Evolutionary conservation across 2,888 invertebrate species (phyloP).

Genomic region (Pasiphila rectangulata): DNA sequence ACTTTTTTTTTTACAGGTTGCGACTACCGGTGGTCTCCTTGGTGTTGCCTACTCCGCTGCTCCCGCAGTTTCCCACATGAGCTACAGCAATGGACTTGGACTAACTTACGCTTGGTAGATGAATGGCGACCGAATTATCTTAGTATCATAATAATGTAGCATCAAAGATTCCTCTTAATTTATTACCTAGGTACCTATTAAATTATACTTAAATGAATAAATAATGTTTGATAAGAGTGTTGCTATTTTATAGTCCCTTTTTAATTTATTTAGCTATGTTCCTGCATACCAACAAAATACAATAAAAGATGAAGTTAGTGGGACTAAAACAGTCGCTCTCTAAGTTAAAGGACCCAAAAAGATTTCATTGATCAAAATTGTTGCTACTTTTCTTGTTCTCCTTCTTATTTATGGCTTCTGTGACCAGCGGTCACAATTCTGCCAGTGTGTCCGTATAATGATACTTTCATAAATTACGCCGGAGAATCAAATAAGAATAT

Average conservation of each 20-base stretch:
- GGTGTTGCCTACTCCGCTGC: constrained; percentile 82
- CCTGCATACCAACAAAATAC: too few relatives aligned
- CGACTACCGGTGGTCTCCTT: constrained; percentile 72
- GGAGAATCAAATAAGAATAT: too few relatives aligned
- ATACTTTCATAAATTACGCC: too few relatives aligned
- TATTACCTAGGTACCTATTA: constrained; percentile 69
- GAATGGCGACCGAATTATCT: constrained; percentile 1
- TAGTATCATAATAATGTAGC: constrained; percentile 12
- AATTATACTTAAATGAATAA: constrained; percentile 51
- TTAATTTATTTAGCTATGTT: background rate
- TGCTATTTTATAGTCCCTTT: background rate
- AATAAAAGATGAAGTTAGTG: too few relatives aligned
- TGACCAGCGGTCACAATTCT: too few relatives aligned
- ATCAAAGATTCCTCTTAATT: constrained; percentile 70
- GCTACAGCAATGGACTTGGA: constrained; percentile 80
- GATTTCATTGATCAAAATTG: too few relatives aligned
- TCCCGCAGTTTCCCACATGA: constrained; percentile 82
- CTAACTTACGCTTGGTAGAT: constrained; percentile 78
- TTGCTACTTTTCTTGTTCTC: too few relatives aligned
- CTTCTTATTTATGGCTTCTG: too few relatives aligned
- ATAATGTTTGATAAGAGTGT: background rate
- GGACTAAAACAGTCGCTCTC: too few relatives aligned
- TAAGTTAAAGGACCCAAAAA: too few relatives aligned
- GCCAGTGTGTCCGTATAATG: too few relatives aligned
- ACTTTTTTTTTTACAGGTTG: constrained; percentile 53